Percentiles rank a stretch among this genome's conserved stretches.
These are phyloP conservation scores for Takifugu ocellatus DNA, from an alignment of 2,797 vertebrate species.

Conservation along the genomic window DNA sequence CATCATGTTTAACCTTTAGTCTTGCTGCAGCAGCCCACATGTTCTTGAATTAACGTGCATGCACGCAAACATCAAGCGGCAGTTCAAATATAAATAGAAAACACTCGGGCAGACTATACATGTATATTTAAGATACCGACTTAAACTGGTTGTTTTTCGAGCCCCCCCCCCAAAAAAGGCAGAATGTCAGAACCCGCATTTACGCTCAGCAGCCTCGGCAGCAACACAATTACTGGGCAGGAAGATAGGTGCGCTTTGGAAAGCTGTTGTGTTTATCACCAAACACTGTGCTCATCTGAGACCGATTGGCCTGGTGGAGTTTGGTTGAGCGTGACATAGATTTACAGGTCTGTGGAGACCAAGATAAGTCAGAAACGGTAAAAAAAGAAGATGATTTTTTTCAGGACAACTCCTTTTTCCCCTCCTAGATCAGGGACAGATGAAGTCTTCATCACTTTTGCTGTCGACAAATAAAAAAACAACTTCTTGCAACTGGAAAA, in stretches of 20 bases:
- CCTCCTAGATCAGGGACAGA: not conserved
- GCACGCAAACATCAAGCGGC: not conserved
- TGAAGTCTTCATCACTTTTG: too few species aligned
- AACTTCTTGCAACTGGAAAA: not conserved
- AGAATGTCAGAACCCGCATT: not conserved
- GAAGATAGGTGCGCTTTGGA: not conserved
- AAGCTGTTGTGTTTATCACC: constrained; percentile 18
- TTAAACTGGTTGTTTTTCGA: not conserved
- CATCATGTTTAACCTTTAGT: constrained; percentile 33
- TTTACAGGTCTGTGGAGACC: constrained; percentile 5
- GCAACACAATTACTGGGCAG: not conserved
- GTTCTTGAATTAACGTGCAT: not conserved
- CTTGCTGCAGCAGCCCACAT: constrained; percentile 1
- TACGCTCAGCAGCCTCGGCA: not conserved
- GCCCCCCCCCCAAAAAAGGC: not conserved
- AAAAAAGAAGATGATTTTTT: constrained; percentile 3
- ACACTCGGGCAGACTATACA: not conserved
- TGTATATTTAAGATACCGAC: rapidly evolving
- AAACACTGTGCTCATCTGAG: constrained; percentile 6
- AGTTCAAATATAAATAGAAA: not conserved
- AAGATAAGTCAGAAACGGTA: constrained; percentile 20
- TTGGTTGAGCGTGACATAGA: constrained; percentile 7
- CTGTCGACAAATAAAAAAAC: not conserved
- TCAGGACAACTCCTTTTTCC: not conserved
- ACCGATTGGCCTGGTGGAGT: constrained; percentile 29